These are phyloP conservation scores for Caranx melampygus DNA, from an alignment of 2,113 vertebrate species.

Conservation along the genomic window DNA sequence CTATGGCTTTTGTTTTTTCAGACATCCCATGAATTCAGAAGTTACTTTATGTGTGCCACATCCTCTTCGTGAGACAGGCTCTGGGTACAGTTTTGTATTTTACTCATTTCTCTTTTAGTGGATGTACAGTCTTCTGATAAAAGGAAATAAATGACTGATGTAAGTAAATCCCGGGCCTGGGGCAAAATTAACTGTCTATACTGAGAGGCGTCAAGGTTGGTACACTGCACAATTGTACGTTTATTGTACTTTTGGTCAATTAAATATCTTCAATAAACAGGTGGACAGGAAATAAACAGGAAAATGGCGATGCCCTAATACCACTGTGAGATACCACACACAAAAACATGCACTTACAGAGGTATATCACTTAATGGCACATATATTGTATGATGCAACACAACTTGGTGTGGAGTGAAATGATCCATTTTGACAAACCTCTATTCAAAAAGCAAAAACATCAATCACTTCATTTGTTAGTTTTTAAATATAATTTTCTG, in stretches of 20 bases:
- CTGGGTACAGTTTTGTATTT: not conserved
- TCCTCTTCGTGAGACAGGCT: not conserved
- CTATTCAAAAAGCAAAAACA: too few relatives aligned
- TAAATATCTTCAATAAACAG: not conserved
- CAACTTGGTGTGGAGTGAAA: too few relatives aligned
- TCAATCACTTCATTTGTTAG: not conserved
- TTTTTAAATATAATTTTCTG: not conserved
- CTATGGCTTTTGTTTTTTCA: constrained; percentile 57
- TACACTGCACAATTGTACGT: not conserved
- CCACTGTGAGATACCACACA: too few relatives aligned
- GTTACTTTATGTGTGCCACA: constrained; percentile 1
- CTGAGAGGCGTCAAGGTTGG: not conserved
- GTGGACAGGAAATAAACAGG: too few relatives aligned
- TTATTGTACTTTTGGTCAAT: not conserved
- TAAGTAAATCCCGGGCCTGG: not conserved
- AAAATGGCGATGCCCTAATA: too few relatives aligned
- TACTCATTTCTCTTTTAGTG: constrained; percentile 14
- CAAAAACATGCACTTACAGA: too few relatives aligned
- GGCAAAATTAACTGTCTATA: not conserved
- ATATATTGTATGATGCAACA: too few relatives aligned
- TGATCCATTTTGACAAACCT: too few relatives aligned
- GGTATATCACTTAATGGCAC: too few relatives aligned
- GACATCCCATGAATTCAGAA: constrained; percentile 44
- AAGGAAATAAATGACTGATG: constrained; percentile 12
- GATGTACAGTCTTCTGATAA: not conserved